Base-by-base conservation (phyloP, 2,113 vertebrate species). In the Leiothrix lutea region DNA sequence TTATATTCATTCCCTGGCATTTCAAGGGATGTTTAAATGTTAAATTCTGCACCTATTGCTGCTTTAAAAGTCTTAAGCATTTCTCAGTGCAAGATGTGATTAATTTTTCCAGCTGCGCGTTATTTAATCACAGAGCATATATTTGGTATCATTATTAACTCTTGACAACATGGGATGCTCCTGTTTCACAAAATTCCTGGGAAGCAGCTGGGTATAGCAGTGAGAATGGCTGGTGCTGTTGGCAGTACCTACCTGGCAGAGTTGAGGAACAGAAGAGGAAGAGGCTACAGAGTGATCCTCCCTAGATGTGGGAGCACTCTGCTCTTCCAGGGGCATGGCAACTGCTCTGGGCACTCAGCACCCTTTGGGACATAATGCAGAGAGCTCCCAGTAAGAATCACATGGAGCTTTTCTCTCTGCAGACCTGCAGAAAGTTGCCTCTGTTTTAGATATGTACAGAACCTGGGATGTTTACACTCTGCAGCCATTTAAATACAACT, bases 1-100 rank as follows among this genome's bases (percentile, higher is more conserved):
- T 93, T 91, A 94, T 94, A 97, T 96, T 95, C 90, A 96, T 87
- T 94, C 87, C 86, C 61, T 88, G 90, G 94, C 91, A 95, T 96
- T 97, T 97, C 88, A 87, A 89, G 61, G 79, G 85, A 81, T 69
- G 90, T 94, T 94, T 86, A 95, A 93, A 96, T 85, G 91, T 95
- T 94, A 94, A 86, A 88, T 64, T 94, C 56, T 64, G 71, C 82
- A 95, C 92, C 94, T 80, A 93, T 92, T 89, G 84, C 53, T 82
- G 88, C 77, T 92, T 90, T 96, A 90, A 86, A 95, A 96, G 81
- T 86, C 81, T 90, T 90, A 77, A 93, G 77, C 47, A 24, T 71
- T 80, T 82, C 82, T 94, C 88, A 91, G 73, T 86, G 79, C 65
- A 75, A 54, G 78, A 91, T 60, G 70, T 66, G 94, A 96, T 95